A percentile compares a stretch with the other conserved stretches of the same genome.
Conservation (phyloP, 2,113 vertebrate species). For the Odocoileus virginianus region DNA sequence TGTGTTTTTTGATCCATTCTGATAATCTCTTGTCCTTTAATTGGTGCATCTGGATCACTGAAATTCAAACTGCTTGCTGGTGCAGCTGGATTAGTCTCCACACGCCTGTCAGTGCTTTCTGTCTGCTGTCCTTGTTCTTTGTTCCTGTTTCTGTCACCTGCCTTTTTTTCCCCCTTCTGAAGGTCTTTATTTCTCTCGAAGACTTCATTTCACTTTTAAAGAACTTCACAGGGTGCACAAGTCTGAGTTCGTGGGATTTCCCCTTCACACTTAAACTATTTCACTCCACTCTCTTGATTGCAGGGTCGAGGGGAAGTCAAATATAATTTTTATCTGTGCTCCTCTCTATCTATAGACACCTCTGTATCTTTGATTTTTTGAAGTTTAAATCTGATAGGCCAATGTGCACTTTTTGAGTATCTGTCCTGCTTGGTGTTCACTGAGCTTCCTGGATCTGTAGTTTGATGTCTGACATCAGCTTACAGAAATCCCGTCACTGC, state of each 20-base stretch:
- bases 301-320: not conserved
- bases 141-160: not conserved
- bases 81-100: not conserved
- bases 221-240: not conserved
- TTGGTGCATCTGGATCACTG: not conserved
- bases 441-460: not conserved
- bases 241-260: not conserved
- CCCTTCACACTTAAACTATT: not conserved
- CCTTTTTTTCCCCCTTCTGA: accelerated
- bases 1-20: not conserved
- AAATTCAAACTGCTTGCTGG: not conserved
- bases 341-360: not conserved
- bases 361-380: not conserved
- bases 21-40: not conserved
- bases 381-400: not conserved
- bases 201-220: not conserved
- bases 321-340: not conserved
- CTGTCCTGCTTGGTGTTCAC: not conserved
- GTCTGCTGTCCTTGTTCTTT: not conserved
- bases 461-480: not conserved
- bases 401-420: not conserved
- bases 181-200: not conserved
- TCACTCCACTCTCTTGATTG: not conserved
- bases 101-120: not conserved
- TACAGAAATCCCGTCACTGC: not conserved